These are phyloP conservation scores for Cassiopea xamachana DNA, from an alignment of 30 jellyfish, hydroid and myxozoan genomes.

Conservation along the genomic window DNA sequence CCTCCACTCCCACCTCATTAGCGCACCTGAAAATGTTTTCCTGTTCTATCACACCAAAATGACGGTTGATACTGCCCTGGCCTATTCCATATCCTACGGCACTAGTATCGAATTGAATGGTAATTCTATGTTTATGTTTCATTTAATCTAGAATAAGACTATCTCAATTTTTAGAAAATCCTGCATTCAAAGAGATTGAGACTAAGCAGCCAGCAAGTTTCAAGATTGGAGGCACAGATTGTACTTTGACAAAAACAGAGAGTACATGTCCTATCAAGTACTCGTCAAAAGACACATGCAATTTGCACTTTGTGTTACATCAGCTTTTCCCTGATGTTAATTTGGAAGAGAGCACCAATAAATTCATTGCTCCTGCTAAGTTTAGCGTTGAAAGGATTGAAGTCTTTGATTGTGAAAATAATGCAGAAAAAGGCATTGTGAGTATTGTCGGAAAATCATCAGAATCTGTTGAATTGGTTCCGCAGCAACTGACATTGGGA, in stretches of 20 bases:
- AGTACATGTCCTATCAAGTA: background rate
- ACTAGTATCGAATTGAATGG: no score
- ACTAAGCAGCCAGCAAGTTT: background rate
- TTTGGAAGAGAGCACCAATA: background rate
- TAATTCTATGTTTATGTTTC: no score
- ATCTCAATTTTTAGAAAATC: background rate
- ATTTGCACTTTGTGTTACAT: background rate
- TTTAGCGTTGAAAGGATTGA: slow-evolving; percentile 1
- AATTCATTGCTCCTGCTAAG: slow-evolving; percentile 20
- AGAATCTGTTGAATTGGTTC: slow-evolving; percentile 43
- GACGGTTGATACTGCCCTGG: no score
- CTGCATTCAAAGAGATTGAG: slow-evolving; percentile 2
- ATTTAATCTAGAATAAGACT: no score
- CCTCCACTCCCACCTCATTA: no score
- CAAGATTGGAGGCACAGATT: slow-evolving; percentile 13
- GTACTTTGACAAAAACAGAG: background rate
- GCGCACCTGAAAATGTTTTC: no score
- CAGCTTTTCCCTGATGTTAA: slow-evolving; percentile 31
- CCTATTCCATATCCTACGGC: no score
- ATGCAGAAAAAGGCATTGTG: slow-evolving; percentile 1
- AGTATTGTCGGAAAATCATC: slow-evolving; percentile 6
- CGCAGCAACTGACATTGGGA: slow-evolving; percentile 45
- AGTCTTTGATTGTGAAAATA: slow-evolving; percentile 1
- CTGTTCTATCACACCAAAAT: no score
- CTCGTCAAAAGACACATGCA: slow-evolving; percentile 1